Evolutionary conservation across 2,113 vertebrate genomes (phyloP).

Genomic region (Podocnemis expansa): DNA sequence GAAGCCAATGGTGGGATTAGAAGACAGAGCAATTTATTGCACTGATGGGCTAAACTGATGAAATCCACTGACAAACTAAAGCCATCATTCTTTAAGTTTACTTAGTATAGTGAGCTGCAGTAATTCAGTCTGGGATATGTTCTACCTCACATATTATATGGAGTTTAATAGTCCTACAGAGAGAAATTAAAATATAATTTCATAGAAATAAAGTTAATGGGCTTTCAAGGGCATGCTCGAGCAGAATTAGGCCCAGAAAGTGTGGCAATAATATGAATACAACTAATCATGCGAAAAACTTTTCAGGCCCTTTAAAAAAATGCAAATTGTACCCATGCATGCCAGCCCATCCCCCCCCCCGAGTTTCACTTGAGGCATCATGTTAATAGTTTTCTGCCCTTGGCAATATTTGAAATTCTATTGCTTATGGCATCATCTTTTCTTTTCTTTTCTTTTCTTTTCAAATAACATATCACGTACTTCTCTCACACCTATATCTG

Average conservation of each 20-base stretch:
- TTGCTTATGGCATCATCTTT: background rate
- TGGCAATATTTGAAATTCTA: background rate
- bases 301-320: background rate
- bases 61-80: background rate
- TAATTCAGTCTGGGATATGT: background rate
- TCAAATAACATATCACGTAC: background rate
- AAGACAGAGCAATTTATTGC: background rate
- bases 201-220: background rate
- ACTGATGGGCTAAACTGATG: background rate
- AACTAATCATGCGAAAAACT: background rate
- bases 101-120: background rate
- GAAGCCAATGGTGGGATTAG: background rate
- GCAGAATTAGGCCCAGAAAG: background rate
- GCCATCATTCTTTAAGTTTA: background rate
- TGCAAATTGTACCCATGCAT: background rate
- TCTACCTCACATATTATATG: background rate
- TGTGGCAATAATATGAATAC: background rate
- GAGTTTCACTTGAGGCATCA: background rate
- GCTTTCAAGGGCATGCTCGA: background rate
- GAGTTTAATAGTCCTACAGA: background rate
- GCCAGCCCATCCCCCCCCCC: background rate
- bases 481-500: background rate
- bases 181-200: background rate
- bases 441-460: background rate
- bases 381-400: background rate